Percentiles rank a stretch among this genome's conserved stretches.
Conservation (phyloP, 2,113 vertebrate species). For the Merops nubicus region DNA sequence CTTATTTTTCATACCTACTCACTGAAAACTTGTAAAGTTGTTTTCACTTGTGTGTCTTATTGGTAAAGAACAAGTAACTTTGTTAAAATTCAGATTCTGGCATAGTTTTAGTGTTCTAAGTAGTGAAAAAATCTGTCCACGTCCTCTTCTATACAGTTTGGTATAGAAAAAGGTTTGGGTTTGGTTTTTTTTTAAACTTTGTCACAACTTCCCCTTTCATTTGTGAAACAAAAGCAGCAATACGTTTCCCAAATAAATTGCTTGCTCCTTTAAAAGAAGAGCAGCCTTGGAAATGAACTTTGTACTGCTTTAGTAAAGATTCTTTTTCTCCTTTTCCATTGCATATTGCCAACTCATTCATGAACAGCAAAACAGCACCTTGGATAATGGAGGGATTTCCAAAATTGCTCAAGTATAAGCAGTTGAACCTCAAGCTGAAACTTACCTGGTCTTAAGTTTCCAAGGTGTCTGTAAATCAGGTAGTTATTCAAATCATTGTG, state of each 20-base stretch:
- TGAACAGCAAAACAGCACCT: background rate
- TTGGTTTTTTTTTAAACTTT: no score
- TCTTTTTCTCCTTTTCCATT: conserved; percentile 24
- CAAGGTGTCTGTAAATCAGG: background rate
- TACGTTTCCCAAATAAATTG: background rate
- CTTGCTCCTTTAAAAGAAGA: background rate
- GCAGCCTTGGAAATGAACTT: conserved; percentile 1
- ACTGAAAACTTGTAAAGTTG: background rate
- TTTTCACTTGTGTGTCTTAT: background rate
- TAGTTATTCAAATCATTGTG: background rate
- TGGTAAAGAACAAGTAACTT: background rate
- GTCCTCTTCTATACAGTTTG: background rate
- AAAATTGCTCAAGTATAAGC: background rate
- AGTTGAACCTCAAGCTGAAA: background rate
- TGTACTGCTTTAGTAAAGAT: conserved; percentile 12
- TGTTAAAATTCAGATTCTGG: background rate
- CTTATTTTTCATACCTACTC: background rate
- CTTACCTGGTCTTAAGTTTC: background rate
- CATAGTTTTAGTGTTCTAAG: background rate
- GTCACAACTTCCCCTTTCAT: conserved; percentile 16
- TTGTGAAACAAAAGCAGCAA: background rate
- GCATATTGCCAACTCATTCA: conserved; percentile 5
- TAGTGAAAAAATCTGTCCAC: background rate
- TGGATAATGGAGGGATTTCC: background rate
- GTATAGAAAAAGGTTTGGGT: no score